Conservation (phyloP, 2,113 vertebrate genomes). For the Sinocyclocheilus grahami region DNA sequence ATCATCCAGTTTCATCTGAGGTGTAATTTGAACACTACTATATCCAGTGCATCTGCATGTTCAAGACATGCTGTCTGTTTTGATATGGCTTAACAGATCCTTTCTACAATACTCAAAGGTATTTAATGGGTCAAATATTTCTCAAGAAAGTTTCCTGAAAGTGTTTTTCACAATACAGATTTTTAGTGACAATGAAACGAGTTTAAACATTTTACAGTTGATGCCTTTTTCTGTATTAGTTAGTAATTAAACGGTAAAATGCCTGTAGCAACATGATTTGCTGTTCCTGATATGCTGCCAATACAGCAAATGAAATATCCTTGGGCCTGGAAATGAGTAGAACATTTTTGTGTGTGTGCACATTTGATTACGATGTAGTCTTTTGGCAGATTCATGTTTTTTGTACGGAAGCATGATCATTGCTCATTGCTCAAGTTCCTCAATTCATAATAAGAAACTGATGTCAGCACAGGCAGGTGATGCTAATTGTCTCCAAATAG, state of each 20-base stretch:
- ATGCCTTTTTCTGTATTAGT: neutral
- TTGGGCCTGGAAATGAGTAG: neutral
- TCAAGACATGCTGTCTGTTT: neutral
- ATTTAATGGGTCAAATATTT: neutral
- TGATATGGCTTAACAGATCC: neutral
- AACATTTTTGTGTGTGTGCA: neutral
- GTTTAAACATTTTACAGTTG: slow-evolving; percentile 1
- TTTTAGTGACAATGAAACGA: neutral
- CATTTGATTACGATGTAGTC: neutral
- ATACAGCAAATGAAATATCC: neutral
- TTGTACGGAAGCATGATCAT: neutral
- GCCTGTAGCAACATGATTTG: neutral
- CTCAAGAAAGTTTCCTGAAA: neutral
- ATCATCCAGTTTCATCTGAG: neutral
- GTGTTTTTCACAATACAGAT: neutral
- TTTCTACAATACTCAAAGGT: neutral
- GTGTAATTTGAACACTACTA: neutral
- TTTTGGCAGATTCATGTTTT: neutral
- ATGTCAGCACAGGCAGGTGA: neutral
- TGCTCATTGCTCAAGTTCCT: neutral
- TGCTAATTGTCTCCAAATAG: neutral
- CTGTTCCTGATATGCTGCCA: neutral
- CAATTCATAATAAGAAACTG: neutral
- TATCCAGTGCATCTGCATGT: neutral
- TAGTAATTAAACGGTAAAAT: neutral